phyloP scores from a whole-genome alignment of 2,797 vertebrate species.

The Coracias cyanogaster region DNA sequence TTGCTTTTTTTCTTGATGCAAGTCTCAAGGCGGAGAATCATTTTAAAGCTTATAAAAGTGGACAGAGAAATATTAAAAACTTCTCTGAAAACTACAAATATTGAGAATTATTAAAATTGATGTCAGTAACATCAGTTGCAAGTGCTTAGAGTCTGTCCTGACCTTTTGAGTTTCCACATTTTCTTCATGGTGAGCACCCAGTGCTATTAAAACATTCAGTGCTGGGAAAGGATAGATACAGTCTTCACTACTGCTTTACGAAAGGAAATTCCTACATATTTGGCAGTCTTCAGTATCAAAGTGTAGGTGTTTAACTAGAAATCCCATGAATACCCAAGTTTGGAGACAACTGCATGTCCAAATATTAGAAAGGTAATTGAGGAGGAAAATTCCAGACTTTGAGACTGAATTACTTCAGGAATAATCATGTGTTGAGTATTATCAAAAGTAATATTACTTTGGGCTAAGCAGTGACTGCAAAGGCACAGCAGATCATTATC shows the following conservation, averaged over 20 bases:
- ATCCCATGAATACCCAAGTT: conserved; percentile 81
- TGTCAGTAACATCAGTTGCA: conserved; percentile 80
- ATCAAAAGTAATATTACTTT: conserved; percentile 83
- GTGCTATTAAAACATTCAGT: conserved; percentile 82
- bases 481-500: conserved; percentile 85
- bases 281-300: conserved; percentile 86
- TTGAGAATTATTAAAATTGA: conserved; percentile 81
- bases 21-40: conserved; percentile 82
- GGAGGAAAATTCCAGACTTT: conserved; percentile 76
- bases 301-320: conserved; percentile 80
- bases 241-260: conserved; percentile 80
- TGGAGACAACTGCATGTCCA: conserved; percentile 79
- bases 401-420: conserved; percentile 78
- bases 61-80: conserved; percentile 83
- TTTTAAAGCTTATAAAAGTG: conserved; percentile 87
- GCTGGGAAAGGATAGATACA: conserved; percentile 78
- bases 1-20: conserved; percentile 82
- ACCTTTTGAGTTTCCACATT: conserved; percentile 78
- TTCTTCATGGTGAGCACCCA: conserved; percentile 81
- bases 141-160: conserved; percentile 80
- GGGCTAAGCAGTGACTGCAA: conserved; percentile 85
- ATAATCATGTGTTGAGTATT: conserved; percentile 76
- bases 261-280: conserved; percentile 83
- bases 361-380: conserved; percentile 78
- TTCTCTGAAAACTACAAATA: conserved; percentile 84